Evolutionary conservation across 1,140 invertebrate genomes (phyloP), one percentile per base, ranked within the genome.

Genomic region (Temnothorax longispinosus): DNA sequence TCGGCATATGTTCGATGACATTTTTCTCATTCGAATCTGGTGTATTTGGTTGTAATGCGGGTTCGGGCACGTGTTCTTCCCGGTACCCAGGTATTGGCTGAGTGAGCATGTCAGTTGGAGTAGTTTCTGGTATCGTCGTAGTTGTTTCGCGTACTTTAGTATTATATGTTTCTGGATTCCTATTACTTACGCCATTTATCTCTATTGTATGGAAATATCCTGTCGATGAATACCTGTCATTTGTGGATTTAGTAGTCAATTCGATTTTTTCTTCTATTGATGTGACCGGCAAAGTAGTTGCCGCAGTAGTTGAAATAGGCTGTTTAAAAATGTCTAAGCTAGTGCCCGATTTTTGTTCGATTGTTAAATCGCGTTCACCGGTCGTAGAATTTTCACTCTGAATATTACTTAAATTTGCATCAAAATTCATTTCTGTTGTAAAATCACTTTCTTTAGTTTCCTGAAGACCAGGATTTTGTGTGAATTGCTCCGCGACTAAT

Each of bases 11-110:
- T 27, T 93, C 92, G 6, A 91, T 89, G 3, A 93, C 85, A 41
- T 92, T 92, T 41, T 89, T 87, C 58, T 93, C 92, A 47, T 92
- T 94, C 8, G 47, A 27, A 38, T 92, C 82, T 71, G 88, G 82
- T 2, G 18, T 3, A 50, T 50, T 69, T 2, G 71, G 52, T 15
- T 50, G 74, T 0, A 60, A 60, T 0, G 52, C 50, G 13, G 35
- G 8, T n/a, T 84, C 67, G 3, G 15, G 27, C 35, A 21, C 41
- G 32, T 62, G 11, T 60, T 62, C 69, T 38, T 81, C 10, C 8
- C 35, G 44, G 13, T 67, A 58, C 27, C 13, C n/a, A 27, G 50
- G 21, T 81, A 69, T 81, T 54, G 80, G 3, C 13, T 60, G 54
- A 50, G 54, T 84, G 11, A 32, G 72, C 3, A 27, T 74, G 4